Evolutionary conservation across 2,113 vertebrate genomes (phyloP), one percentile per base, ranked within the genome.

Genomic region (Craseonycteris thonglongyai): DNA sequence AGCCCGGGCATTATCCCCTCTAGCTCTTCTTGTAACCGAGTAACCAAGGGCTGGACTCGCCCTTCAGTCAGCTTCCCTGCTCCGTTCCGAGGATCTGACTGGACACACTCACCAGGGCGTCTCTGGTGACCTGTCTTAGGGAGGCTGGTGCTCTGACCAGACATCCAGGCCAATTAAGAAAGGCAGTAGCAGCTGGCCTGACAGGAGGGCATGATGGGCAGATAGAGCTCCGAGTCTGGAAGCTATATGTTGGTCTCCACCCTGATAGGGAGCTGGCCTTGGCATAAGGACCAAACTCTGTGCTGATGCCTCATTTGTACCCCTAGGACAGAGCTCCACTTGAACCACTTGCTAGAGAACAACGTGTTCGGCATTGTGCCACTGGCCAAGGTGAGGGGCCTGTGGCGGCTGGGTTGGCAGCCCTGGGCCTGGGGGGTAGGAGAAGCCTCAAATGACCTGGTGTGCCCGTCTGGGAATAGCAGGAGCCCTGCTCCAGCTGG

Each of bases 331-430:
- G 99, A 99, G 98, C 98, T 99, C 92, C 99, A 99, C 97, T 98
- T 99, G 94, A 99, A 99, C 98, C 99, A 99, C 97, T 97, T 99
- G 96, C 98, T 99, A 22, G 99, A 99, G 93, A 99, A 99, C 98
- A 99, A 98, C 15, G 97, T 99, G 69, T 99, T 99, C 13, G 99
- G 99, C 96, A 99, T 99, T 49, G 16, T 97, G 10, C 98, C 99
- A 2, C 98, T 98, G 78, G 97, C 99, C 13, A 99, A 99, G 99
- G 99, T 99, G 96, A 92, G 89, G 80, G 35, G 6, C 24, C 76
- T 10, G 0, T 28, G 54, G 69, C 86, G 33, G 16, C 30, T 14
- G 47, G 78, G 56, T 47, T 42, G 63, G 61, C 61, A 65, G 51
- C 26, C 51, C 58, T 49, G 58, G 47, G 19, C 9, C 22, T 54